Conservation (phyloP, 2,888 invertebrate species). For the Aleiodes alternator region DNA sequence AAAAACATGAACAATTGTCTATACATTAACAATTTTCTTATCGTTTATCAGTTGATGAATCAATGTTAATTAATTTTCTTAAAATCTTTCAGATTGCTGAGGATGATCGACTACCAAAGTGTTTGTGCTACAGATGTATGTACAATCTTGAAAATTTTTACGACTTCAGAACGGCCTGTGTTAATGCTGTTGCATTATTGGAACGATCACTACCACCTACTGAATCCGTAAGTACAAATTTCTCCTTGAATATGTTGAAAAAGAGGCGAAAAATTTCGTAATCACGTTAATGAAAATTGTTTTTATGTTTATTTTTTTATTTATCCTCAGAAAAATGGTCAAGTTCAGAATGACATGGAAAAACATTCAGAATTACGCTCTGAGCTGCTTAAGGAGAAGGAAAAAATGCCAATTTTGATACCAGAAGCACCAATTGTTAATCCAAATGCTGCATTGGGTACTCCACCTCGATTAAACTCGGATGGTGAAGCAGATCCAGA, state of each 20-base stretch:
- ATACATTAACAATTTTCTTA: slow-evolving; percentile 19
- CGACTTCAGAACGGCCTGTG: slow-evolving; percentile 75
- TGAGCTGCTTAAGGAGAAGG: slow-evolving; percentile 67
- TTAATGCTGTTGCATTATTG: slow-evolving; percentile 72
- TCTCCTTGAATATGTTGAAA: not conserved
- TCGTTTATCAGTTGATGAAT: slow-evolving; percentile 16
- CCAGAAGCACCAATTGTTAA: slow-evolving; percentile 74
- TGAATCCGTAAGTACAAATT: slow-evolving; percentile 61
- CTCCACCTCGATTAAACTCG: slow-evolving; percentile 72
- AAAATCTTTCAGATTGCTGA: slow-evolving; percentile 72
- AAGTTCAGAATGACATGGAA: slow-evolving; percentile 51
- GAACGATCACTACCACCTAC: slow-evolving; percentile 68
- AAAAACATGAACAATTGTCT: slow-evolving; percentile 43
- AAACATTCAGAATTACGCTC: slow-evolving; percentile 62
- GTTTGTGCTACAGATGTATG: slow-evolving; percentile 76
- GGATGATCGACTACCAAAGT: slow-evolving; percentile 75
- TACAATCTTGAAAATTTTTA: slow-evolving; percentile 76
- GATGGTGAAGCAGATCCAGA: slow-evolving; percentile 72
- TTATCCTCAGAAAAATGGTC: slow-evolving; percentile 49
- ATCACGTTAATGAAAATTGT: not conserved
- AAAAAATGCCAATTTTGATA: slow-evolving; percentile 71
- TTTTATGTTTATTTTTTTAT: not conserved
- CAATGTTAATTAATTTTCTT: not conserved
- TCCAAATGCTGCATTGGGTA: slow-evolving; percentile 73
- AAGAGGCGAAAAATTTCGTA: slow-evolving; percentile 11